Evolutionary conservation across 2,797 vertebrate species (phyloP), one percentile per base, ranked within the genome.

Genomic region (Syncerus caffer): DNA sequence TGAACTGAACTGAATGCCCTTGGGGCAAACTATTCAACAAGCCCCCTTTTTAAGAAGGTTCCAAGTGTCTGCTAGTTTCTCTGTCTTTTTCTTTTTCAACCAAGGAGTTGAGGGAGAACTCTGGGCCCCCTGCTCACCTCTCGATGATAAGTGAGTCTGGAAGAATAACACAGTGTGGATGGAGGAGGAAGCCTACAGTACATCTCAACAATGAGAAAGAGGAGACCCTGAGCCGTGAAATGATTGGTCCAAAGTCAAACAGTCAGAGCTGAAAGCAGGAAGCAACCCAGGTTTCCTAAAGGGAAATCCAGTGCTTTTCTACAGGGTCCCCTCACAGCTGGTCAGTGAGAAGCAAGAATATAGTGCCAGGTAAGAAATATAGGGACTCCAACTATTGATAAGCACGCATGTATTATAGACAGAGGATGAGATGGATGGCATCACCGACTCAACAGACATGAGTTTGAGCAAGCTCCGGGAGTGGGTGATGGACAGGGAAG

Each of bases 341-440:
- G 23, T 5, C 84, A 2, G 25, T 71, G 4, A 38, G 50, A 15
- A 9, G n/a, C 6, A 15, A 5, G 25, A 8, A 6, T 7, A 13
- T 0, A 4, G 42, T 1, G 0, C 34, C 0, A 17, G 14, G 27
- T 0, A 8, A 88, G 21, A 47, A 53, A 57, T 4, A 7, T 0
- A 10, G 60, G 25, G 31, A 27, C 12, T 51, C 5, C 2, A 6
- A 1, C 57, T 51, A 2, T 8, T 8, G 25, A 15, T 0, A 55
- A 13, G 29, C 53, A 15, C 2, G 29, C 2, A 2, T 15, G 5
- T 11, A 4, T 0, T 0, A 6, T 1, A 14, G 27, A 19, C 7
- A 64, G 62, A 64, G 31, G 62, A 64, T 4, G 62, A 64, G 2
- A 64, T 1, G 62, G 62, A 64, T 17, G 60, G 60, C 29, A n/a